A percentile compares a stretch with the other conserved stretches of the same genome.
Conservation (phyloP, 1,140 invertebrate genomes). For the Drosophila ercepeae region DNA sequence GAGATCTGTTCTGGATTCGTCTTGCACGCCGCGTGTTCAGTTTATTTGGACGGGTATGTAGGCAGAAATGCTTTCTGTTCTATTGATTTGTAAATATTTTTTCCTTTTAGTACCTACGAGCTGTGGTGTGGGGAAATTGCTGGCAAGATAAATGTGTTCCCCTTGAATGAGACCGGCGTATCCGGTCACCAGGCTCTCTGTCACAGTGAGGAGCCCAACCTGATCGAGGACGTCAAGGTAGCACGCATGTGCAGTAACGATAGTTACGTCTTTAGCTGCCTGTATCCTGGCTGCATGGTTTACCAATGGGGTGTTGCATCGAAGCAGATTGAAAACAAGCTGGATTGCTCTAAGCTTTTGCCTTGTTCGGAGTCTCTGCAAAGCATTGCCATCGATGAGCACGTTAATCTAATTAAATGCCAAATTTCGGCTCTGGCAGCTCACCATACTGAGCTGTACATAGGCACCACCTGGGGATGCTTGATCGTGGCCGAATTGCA, state of each 20-base stretch:
- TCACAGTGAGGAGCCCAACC: slow-evolving; percentile 79
- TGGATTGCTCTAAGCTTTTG: slow-evolving; percentile 96
- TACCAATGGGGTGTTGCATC: slow-evolving; percentile 92
- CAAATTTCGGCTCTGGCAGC: slow-evolving; percentile 92
- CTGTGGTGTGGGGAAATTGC: slow-evolving; percentile 91
- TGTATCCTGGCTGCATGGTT: slow-evolving; percentile 91
- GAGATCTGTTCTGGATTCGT: slow-evolving; percentile 89
- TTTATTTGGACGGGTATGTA: slow-evolving; percentile 84
- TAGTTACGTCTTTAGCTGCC: slow-evolving; percentile 90
- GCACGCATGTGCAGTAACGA: slow-evolving; percentile 86
- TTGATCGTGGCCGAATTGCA: slow-evolving; percentile 93
- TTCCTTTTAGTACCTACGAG: slow-evolving; percentile 85
- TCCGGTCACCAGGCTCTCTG: slow-evolving; percentile 84
- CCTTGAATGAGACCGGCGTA: slow-evolving; percentile 86
- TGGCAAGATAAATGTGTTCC: slow-evolving; percentile 90
- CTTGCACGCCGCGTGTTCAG: slow-evolving; percentile 86
- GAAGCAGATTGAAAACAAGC: slow-evolving; percentile 89
- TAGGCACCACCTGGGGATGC: slow-evolving; percentile 96
- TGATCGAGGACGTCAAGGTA: slow-evolving; percentile 86
- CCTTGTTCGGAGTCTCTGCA: slow-evolving; percentile 96
- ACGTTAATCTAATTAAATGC: slow-evolving; percentile 91
- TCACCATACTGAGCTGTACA: slow-evolving; percentile 89
- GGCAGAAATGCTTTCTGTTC: background rate
- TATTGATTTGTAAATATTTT: background rate
- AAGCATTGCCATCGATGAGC: slow-evolving; percentile 95